These are phyloP conservation scores for Chauna torquata DNA, from an alignment of 2,113 vertebrate genomes.

Conservation along the genomic window DNA sequence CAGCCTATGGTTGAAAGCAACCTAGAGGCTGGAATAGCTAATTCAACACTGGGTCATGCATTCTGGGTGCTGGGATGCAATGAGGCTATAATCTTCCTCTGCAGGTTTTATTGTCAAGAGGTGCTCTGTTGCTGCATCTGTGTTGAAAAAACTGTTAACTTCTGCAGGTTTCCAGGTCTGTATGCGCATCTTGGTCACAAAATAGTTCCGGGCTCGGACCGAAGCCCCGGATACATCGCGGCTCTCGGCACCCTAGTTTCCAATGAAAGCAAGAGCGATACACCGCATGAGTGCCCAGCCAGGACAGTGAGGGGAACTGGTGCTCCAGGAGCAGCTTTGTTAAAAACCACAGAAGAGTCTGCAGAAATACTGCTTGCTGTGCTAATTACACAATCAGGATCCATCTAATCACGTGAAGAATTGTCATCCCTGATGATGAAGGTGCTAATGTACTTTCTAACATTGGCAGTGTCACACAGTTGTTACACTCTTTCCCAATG, in stretches of 20 bases:
- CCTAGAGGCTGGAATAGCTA: background rate
- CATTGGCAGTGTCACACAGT: background rate
- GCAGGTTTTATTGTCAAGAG: background rate
- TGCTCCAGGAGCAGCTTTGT: background rate
- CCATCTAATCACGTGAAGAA: background rate
- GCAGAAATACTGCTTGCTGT: background rate
- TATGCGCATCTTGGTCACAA: fast-evolving
- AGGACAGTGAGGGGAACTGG: background rate
- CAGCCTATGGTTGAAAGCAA: background rate
- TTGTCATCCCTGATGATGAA: background rate
- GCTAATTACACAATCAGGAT: background rate
- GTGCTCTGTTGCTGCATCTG: background rate
- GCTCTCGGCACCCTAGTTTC: background rate
- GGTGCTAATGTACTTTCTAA: background rate
- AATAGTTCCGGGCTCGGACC: background rate
- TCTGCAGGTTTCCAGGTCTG: background rate
- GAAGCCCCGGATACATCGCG: background rate
- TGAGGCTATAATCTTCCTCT: background rate
- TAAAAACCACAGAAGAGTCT: background rate
- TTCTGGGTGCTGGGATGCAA: background rate
- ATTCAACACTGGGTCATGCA: background rate
- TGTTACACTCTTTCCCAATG: conserved; percentile 39
- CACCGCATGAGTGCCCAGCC: fast-evolving
- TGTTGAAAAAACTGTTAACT: background rate
- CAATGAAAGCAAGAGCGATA: fast-evolving